phyloP scores from a whole-genome alignment of 2,113 vertebrate genomes.

The Hypocryptadius cinnamomeus region DNA sequence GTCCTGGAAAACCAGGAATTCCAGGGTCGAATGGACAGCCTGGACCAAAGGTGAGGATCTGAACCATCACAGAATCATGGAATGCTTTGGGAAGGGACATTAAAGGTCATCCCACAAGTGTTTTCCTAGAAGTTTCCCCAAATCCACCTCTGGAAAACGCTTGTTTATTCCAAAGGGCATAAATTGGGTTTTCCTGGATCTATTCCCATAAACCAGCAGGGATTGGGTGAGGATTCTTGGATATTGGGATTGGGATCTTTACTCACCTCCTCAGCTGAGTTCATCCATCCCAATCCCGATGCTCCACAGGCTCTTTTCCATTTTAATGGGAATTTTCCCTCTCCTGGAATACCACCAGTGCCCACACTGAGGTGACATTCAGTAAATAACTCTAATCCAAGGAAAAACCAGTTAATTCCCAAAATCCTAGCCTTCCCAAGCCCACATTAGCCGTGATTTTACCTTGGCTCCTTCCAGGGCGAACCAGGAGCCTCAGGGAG shows the following conservation, averaged over 20 bases:
- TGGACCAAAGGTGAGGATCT: constrained; percentile 73
- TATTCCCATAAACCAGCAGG: not conserved
- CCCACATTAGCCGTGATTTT: not conserved
- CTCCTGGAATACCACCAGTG: not conserved
- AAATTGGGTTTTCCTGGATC: not conserved
- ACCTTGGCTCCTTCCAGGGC: constrained; percentile 63
- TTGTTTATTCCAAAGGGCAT: not conserved
- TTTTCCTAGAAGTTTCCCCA: not conserved
- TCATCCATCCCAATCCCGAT: not conserved
- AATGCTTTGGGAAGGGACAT: not conserved
- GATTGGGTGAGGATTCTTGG: not conserved
- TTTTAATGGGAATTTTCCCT: not conserved
- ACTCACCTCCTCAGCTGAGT: accelerated
- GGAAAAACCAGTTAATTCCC: not conserved
- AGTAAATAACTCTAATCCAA: not conserved
- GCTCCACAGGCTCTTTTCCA: not conserved
- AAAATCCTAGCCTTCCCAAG: not conserved
- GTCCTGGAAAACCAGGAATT: constrained; percentile 70
- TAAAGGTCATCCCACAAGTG: not conserved
- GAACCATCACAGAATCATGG: not conserved
- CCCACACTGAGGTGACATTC: not conserved
- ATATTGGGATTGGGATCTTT: not conserved
- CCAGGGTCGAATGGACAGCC: constrained; percentile 68
- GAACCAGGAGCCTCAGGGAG: constrained; percentile 71
- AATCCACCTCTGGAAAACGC: not conserved